Base-by-base conservation (phyloP, 2,113 vertebrate genomes). In the Campylorhamphus procurvoides region DNA sequence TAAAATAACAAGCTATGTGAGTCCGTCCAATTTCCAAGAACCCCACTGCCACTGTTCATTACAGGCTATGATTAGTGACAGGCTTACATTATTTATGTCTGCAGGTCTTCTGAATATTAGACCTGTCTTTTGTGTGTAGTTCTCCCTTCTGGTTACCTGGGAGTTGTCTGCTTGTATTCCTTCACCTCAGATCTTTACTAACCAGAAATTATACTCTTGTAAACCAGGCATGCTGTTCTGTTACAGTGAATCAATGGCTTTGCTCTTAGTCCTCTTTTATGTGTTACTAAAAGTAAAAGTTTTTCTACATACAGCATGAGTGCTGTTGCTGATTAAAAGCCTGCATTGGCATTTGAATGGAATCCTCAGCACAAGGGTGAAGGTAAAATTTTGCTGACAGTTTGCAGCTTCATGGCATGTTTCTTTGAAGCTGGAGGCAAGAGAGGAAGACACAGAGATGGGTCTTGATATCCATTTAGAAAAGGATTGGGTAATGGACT, bases 141-240 rank as follows among this genome's bases (percentile, higher is more conserved):
- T 93, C 73, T 82, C 87, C 53, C n/a, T 96, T 84, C 47, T 94
- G 62, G 59, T 88, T 96, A 96, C 87, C 93, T 96, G 93, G 87
- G 50, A 80, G 52, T 77, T 95, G 88, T 96, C 85, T 88, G 74
- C 93, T 88, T 93, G n/a, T 64, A 62, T 89, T 96, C n/a, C 56
- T 5, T 88, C 49, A 56, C 88, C 69, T 90, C 56, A 93, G 55
- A 19, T 89, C 68, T 68, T 90, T 93, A 75, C 93, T 79, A 93
- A n/a, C 35, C 31, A 94, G 60, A 92, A 93, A 95, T 94, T 88
- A 94, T 4, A 90, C 29, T 22, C 88, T 88, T n/a, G 76, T 71
- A 72, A 86, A 90, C 60, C 44, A 77, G 72, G 31, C 76, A 0
- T 75, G n/a, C 68, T 86, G 73, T 74, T 95, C 94, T 88, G 72